phyloP scores from a whole-genome alignment of 2,113 vertebrate species.

The Bombycilla garrulus region DNA sequence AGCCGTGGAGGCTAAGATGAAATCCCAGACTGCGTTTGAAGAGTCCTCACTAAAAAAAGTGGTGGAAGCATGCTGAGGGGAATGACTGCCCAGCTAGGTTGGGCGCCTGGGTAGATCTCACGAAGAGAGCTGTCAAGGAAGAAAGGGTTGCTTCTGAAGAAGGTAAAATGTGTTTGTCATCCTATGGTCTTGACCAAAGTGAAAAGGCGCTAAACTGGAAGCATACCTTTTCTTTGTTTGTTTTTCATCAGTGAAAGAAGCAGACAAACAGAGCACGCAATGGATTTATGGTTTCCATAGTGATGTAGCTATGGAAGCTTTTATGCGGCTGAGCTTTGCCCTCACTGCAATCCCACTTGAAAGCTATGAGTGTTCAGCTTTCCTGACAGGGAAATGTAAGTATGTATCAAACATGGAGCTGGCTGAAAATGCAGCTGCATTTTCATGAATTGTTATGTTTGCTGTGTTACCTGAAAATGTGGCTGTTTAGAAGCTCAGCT shows the following conservation, averaged over 20 bases:
- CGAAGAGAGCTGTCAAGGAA: background rate
- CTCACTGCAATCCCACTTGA: background rate
- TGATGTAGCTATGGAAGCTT: constrained; percentile 12
- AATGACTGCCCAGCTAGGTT: background rate
- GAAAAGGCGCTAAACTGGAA: background rate
- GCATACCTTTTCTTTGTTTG: background rate
- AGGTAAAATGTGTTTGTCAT: background rate
- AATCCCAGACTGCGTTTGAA: background rate
- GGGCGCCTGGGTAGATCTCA: background rate
- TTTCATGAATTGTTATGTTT: background rate
- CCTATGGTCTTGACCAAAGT: background rate
- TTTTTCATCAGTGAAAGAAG: background rate
- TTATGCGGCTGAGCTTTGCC: background rate
- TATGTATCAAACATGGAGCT: background rate
- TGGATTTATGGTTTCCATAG: constrained; percentile 59
- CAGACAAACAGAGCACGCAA: background rate
- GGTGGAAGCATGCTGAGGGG: background rate
- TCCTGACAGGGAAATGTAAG: background rate
- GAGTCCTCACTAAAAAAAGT: background rate
- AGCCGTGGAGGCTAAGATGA: background rate
- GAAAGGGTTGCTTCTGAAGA: background rate
- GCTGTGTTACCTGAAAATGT: background rate
- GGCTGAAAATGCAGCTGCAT: background rate
- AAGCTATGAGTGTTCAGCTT: background rate
- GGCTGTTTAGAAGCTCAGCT: background rate